A percentile compares a stretch with the other conserved stretches of the same genome.
Evolutionary conservation across 2,113 vertebrate genomes (phyloP).

Genomic region (Caracal caracal): DNA sequence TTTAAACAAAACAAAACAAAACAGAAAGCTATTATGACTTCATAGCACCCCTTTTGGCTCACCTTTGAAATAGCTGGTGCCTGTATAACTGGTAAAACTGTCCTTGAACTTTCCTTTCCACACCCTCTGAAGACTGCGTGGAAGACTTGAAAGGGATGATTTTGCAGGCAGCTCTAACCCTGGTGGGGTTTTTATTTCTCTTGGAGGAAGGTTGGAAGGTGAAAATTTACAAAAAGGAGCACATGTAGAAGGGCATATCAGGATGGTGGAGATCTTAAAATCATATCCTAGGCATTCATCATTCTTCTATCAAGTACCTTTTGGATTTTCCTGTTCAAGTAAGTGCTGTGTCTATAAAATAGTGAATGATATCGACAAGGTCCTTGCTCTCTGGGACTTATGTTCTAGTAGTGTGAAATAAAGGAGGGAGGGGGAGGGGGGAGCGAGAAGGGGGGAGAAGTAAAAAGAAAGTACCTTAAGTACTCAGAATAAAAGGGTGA

Average conservation of each 20-base stretch:
- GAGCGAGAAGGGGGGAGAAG: not conserved
- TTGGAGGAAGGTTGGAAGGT: not conserved
- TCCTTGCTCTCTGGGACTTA: not conserved
- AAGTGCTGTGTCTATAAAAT: not conserved
- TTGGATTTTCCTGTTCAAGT: not conserved
- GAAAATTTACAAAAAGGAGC: not conserved
- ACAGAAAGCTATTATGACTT: not conserved
- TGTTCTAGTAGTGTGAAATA: not conserved
- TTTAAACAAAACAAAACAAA: conserved; percentile 16
- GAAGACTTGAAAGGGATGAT: not conserved
- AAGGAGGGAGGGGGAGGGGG: not conserved
- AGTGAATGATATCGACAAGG: not conserved
- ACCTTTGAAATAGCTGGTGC: not conserved
- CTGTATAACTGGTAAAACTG: not conserved
- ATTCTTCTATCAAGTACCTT: not conserved
- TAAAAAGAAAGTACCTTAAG: not conserved
- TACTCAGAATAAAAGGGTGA: not conserved
- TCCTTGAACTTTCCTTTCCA: not conserved
- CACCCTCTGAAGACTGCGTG: not conserved
- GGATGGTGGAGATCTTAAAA: not conserved
- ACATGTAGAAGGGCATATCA: not conserved
- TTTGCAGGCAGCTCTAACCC: not conserved
- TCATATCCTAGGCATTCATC: not conserved
- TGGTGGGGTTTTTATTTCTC: not conserved
- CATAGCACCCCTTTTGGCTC: not conserved